phyloP scores from a whole-genome alignment of 2,797 vertebrate genomes.

The Neosalanx taihuensis region DNA sequence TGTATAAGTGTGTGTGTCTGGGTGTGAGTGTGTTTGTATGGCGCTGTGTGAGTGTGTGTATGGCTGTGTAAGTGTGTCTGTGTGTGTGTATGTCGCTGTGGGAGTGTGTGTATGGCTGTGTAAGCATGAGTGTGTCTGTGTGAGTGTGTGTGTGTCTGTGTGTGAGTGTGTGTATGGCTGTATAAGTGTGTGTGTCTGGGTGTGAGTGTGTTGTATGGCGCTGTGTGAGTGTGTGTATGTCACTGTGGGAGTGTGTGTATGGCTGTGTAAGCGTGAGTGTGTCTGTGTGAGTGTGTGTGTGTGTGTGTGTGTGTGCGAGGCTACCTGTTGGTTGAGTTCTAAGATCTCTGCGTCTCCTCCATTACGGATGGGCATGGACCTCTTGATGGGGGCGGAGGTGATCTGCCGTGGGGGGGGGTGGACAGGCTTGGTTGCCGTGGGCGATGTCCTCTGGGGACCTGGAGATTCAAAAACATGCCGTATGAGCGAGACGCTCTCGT shows the following conservation, averaged over 20 bases:
- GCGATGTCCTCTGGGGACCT: slow-evolving; percentile 91
- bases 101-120: too few relatives aligned
- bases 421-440: slow-evolving; percentile 84
- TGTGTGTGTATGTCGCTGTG: too few relatives aligned
- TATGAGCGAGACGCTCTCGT: neutral
- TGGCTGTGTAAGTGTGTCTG: too few relatives aligned
- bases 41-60: too few relatives aligned
- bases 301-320: neutral
- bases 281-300: neutral
- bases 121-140: too few relatives aligned
- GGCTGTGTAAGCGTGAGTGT: neutral
- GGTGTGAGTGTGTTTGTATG: too few relatives aligned
- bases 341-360: slow-evolving; percentile 85
- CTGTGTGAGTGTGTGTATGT: too few relatives aligned
- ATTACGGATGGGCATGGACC: slow-evolving; percentile 75
- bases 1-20: too few relatives aligned
- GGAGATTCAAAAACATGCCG: neutral
- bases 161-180: neutral
- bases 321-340: slow-evolving; percentile 94
- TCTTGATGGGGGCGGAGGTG: slow-evolving; percentile 72
- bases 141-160: neutral
- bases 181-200: neutral
- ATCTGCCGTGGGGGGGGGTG: slow-evolving; percentile 75
- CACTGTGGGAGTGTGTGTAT: neutral
- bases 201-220: neutral